Evolutionary conservation across 2,797 vertebrate species (phyloP).

Genomic region (Odontamblyopus rebecca): DNA sequence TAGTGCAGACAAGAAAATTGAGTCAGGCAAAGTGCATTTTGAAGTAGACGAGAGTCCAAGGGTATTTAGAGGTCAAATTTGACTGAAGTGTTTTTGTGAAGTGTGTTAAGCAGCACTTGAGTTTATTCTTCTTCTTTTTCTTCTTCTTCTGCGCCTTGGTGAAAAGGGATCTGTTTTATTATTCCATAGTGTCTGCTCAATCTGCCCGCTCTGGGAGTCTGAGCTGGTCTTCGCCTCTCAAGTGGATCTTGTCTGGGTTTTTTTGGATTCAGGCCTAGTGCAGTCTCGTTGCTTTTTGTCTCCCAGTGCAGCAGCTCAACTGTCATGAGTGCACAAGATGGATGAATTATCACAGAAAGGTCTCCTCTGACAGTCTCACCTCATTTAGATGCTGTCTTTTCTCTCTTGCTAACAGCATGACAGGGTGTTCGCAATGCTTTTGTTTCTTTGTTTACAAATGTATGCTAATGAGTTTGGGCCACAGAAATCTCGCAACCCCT

Average conservation of each 20-base stretch:
- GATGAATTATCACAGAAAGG: slow-evolving; percentile 60
- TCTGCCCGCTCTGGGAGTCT: slow-evolving; percentile 13
- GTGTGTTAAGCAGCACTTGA: slow-evolving; percentile 12
- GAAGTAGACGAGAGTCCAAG: slow-evolving; percentile 23
- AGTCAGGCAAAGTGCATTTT: slow-evolving; percentile 7
- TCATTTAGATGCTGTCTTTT: slow-evolving; percentile 60
- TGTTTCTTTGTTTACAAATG: slow-evolving; percentile 64
- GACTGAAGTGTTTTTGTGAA: slow-evolving; percentile 44
- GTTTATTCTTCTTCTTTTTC: slow-evolving; percentile 2
- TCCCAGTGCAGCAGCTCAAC: slow-evolving; percentile 39
- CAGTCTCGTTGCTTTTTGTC: slow-evolving; percentile 44
- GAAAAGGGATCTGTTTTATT: slow-evolving; percentile 18
- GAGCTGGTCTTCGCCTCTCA: slow-evolving; percentile 20
- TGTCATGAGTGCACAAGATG: slow-evolving; percentile 56
- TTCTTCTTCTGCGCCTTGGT: slow-evolving; percentile 12
- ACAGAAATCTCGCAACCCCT: slow-evolving; percentile 32
- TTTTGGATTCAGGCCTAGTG: slow-evolving; percentile 27
- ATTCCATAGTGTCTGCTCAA: slow-evolving; percentile 18
- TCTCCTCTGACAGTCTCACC: slow-evolving; percentile 55
- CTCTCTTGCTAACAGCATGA: slow-evolving; percentile 40
- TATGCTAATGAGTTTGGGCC: slow-evolving; percentile 54
- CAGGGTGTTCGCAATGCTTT: slow-evolving; percentile 22
- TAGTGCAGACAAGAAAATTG: neutral
- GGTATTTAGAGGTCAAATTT: slow-evolving; percentile 49
- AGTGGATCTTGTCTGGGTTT: slow-evolving; percentile 27